These are phyloP conservation scores for Poicephalus gulielmi DNA, from an alignment of 2,113 vertebrate genomes.

Conservation along the genomic window DNA sequence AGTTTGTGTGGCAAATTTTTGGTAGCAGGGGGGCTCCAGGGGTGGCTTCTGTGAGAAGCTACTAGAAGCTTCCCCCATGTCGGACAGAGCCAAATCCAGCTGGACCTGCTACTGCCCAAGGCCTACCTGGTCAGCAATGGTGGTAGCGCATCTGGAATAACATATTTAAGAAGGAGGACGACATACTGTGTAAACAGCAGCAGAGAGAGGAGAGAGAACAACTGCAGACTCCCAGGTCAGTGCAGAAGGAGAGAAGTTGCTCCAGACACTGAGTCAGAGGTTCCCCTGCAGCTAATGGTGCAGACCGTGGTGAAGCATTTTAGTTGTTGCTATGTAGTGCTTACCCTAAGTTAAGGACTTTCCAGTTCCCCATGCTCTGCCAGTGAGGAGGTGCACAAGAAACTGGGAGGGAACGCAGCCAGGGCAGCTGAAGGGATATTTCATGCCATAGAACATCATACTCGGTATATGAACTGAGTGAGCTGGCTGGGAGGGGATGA, in stretches of 20 bases:
- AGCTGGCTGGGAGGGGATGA: background rate
- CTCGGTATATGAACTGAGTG: background rate
- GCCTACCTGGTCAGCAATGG: background rate
- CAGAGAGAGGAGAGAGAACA: background rate
- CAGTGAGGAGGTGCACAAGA: background rate
- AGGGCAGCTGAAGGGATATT: background rate
- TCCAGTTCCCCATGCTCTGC: background rate
- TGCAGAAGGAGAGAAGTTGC: background rate
- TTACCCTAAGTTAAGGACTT: background rate
- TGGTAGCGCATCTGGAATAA: background rate
- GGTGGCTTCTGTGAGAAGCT: background rate
- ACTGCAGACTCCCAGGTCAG: background rate
- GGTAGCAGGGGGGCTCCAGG: rapidly evolving
- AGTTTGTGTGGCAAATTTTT: background rate
- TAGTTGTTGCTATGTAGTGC: background rate
- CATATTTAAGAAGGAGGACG: background rate
- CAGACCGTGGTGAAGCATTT: background rate
- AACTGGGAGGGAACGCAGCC: background rate
- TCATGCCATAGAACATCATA: background rate
- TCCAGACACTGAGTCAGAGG: background rate
- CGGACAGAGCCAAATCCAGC: background rate
- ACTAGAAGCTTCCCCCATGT: background rate
- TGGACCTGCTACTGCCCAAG: background rate
- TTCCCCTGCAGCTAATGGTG: background rate
- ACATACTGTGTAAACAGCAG: background rate